phyloP scores from a whole-genome alignment of 2,888 invertebrate genomes.

The Pyrgus malvae region DNA sequence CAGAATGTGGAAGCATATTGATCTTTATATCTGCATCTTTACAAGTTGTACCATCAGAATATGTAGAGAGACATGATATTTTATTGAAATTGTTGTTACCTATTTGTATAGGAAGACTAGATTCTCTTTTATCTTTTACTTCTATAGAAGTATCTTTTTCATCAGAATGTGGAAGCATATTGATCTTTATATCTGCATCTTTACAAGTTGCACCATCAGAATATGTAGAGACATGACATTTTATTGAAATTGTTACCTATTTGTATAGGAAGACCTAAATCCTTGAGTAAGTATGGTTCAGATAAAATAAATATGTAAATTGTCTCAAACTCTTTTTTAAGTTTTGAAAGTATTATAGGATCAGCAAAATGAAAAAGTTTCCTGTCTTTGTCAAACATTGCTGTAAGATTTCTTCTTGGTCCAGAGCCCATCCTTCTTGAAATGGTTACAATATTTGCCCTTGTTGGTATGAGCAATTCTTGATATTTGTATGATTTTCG shows the following conservation, averaged over 20 bases:
- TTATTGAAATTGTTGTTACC: neutral
- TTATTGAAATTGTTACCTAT: neutral
- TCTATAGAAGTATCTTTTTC: no score
- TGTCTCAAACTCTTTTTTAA: slow-evolving; percentile 32
- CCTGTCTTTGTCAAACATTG: slow-evolving; percentile 2
- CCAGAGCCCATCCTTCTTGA: slow-evolving; percentile 33
- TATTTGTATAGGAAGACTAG: no score
- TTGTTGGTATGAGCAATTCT: slow-evolving; percentile 48
- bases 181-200: no score
- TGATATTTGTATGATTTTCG: slow-evolving; percentile 55
- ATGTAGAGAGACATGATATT: neutral
- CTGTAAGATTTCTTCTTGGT: slow-evolving; percentile 6
- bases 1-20: no score
- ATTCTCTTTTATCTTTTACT: no score
- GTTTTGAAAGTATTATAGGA: slow-evolving; percentile 35
- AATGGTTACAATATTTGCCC: slow-evolving; percentile 43
- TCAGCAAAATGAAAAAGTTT: slow-evolving; percentile 34
- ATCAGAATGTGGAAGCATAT: no score
- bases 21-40: no score
- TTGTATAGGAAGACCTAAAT: neutral
- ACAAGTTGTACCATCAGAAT: neutral
- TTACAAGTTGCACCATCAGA: neutral
- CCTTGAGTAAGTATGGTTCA: slow-evolving; percentile 31
- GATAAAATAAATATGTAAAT: slow-evolving; percentile 39
- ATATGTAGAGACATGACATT: neutral